Base-by-base conservation (phyloP, 2,888 invertebrate species). In the Molanna angustata region DNA sequence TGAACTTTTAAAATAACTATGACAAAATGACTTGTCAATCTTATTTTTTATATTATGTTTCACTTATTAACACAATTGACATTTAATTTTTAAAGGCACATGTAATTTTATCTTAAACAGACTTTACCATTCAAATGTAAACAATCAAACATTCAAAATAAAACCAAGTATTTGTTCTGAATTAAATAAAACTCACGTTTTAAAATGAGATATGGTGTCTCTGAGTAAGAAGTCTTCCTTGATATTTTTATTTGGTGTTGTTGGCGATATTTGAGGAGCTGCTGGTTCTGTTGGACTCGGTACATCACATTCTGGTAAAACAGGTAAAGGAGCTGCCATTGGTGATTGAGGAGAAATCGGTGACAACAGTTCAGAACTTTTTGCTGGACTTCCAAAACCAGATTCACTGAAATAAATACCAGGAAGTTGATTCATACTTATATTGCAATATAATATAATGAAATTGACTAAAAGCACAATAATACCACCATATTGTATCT, bases 171-270 rank as follows among this genome's bases (percentile, higher is more conserved):
- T n/a, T n/a, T n/a, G n/a, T n/a, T n/a, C n/a, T n/a, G n/a, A n/a
- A n/a, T n/a, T n/a, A n/a, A n/a, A 32, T 13, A 21, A 19, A 61
- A 70, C 76, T 72, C 65, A 77, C 77, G 75, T 75, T 68, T 76
- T 77, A 57, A 76, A 77, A 45, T 72, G 65, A 7, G 69, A 69
- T 55, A 77, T 70, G 1, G 76, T 73, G 52, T 76, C 77, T 31
- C 68, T 67, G 6, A 71, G 21, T 2, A 55, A 27, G 27, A 57
- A 66, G 1, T 74, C 68, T 40, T 68, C 70, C 43, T 68, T 67
- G 47, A 72, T 72, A 52, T 51, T 54, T 56, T 68, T 73, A 13
- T 66, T 64, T 1, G 75, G 75, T 56, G 74, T 76, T 47, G 68
- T 71, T 16, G 57, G 49, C 63, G 74, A 76, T 2, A 74, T 66